These are phyloP conservation scores for Drosophila ustulata DNA, from an alignment of 2,888 invertebrate species.

Conservation along the genomic window DNA sequence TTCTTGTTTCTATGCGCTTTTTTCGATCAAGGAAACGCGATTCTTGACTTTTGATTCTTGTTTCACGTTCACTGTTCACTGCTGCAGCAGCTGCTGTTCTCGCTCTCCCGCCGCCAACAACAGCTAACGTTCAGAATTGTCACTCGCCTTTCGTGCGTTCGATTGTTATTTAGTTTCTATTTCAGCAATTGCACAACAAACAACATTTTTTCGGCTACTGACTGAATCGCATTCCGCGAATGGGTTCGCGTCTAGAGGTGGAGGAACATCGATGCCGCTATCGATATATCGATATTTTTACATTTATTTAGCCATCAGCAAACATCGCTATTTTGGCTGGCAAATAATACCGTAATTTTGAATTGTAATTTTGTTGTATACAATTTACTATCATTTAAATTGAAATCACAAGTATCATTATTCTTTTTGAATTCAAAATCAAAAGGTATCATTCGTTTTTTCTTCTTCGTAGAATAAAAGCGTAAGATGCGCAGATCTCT, in stretches of 20 bases:
- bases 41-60: slow-evolving; percentile 6
- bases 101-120: slow-evolving; percentile 9
- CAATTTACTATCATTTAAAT: no score
- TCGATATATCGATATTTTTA: not conserved
- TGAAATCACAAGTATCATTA: no score
- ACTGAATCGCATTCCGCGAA: slow-evolving; percentile 40
- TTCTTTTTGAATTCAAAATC: no score
- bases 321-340: not conserved
- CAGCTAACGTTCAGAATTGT: slow-evolving; percentile 14
- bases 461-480: no score
- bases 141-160: slow-evolving; percentile 1
- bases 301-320: not conserved
- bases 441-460: no score
- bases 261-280: not conserved
- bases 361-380: no score
- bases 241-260: slow-evolving; percentile 27
- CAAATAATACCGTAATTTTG: no score
- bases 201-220: slow-evolving; percentile 30
- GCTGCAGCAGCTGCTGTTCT: slow-evolving; percentile 3
- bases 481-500: no score
- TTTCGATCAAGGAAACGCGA: slow-evolving; percentile 11
- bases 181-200: slow-evolving; percentile 66
- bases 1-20: slow-evolving; percentile 26
- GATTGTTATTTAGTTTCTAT: slow-evolving; percentile 21
- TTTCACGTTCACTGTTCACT: slow-evolving; percentile 4